Conservation (phyloP, 2,113 vertebrate genomes). For the Cheilinus undulatus region DNA sequence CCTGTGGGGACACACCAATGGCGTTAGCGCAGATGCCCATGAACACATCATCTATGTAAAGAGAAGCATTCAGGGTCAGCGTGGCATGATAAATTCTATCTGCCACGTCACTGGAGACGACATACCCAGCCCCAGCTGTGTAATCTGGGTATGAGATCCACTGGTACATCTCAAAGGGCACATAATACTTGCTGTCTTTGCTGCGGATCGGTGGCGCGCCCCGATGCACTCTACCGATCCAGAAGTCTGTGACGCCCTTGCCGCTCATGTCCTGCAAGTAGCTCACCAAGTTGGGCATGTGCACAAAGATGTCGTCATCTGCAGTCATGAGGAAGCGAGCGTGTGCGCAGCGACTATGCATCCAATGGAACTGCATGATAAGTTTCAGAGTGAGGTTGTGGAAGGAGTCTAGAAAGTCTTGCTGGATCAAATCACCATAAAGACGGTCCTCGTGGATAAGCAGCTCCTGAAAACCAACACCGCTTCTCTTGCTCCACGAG, state of each 20-base stretch:
- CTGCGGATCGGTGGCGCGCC: slow-evolving; percentile 90
- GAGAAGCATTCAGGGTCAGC: slow-evolving; percentile 90
- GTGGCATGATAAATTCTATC: slow-evolving; percentile 90
- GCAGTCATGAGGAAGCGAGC: slow-evolving; percentile 96
- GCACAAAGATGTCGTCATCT: slow-evolving; percentile 96
- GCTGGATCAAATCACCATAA: slow-evolving; percentile 91
- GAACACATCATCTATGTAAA: slow-evolving; percentile 98
- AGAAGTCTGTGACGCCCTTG: slow-evolving; percentile 86
- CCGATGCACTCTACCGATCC: slow-evolving; percentile 92
- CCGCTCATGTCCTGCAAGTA: slow-evolving; percentile 87
- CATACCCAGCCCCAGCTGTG: slow-evolving; percentile 92
- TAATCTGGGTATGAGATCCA: slow-evolving; percentile 95
- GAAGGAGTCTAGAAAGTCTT: slow-evolving; percentile 95
- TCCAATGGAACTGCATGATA: slow-evolving; percentile 94
- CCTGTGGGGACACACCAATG: slow-evolving; percentile 88
- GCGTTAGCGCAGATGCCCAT: slow-evolving; percentile 96
- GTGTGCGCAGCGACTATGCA: slow-evolving; percentile 88
- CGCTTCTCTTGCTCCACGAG: slow-evolving; percentile 10
- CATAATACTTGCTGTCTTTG: slow-evolving; percentile 94
- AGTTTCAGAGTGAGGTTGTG: slow-evolving; percentile 96
- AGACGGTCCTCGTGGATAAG: slow-evolving; percentile 85
- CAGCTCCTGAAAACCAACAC: slow-evolving; percentile 65
- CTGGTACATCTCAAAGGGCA: slow-evolving; percentile 92
- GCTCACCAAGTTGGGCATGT: slow-evolving; percentile 92
- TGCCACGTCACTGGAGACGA: slow-evolving; percentile 90